Percentiles rank a stretch among this genome's conserved stretches.
phyloP scores from a whole-genome alignment of 2,888 invertebrate species.

The Sinohyriopsis cumingii region DNA sequence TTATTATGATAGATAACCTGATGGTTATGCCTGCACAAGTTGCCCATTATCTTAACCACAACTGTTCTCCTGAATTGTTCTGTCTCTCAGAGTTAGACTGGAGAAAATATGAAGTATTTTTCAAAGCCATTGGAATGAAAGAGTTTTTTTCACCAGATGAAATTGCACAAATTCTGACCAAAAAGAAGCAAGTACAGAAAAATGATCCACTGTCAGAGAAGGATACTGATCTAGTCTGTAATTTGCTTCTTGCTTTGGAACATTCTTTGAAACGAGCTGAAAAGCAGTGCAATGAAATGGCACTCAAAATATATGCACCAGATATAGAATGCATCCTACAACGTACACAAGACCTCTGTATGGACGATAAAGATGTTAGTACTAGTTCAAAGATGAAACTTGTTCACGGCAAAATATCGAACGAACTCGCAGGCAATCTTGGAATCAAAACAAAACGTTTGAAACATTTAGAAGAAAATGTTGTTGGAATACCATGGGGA shows the following conservation, averaged over 20 bases:
- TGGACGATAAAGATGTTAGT: constrained; percentile 45
- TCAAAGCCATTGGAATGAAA: no score
- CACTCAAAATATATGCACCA: constrained; percentile 25
- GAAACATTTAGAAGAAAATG: background rate
- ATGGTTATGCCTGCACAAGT: no score
- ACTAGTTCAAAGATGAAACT: constrained; percentile 30
- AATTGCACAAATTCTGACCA: background rate
- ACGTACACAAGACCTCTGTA: constrained; percentile 36
- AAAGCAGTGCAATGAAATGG: no score
- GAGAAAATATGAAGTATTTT: no score
- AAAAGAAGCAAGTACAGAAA: background rate
- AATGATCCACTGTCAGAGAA: background rate
- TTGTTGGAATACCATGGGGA: constrained; percentile 48
- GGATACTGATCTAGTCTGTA: constrained; percentile 1
- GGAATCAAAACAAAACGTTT: constrained; percentile 25
- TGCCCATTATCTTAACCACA: no score
- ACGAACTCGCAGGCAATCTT: constrained; percentile 43
- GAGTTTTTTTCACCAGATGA: background rate
- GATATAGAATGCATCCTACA: constrained; percentile 38
- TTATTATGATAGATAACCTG: background rate
- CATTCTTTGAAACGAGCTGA: background rate
- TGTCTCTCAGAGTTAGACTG: no score
- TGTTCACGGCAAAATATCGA: constrained; percentile 40
- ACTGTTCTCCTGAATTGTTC: no score
- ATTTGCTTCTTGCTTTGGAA: constrained; percentile 4